Base-by-base conservation (phyloP, 2,797 vertebrate genomes). In the Xyrichtys novacula region DNA sequence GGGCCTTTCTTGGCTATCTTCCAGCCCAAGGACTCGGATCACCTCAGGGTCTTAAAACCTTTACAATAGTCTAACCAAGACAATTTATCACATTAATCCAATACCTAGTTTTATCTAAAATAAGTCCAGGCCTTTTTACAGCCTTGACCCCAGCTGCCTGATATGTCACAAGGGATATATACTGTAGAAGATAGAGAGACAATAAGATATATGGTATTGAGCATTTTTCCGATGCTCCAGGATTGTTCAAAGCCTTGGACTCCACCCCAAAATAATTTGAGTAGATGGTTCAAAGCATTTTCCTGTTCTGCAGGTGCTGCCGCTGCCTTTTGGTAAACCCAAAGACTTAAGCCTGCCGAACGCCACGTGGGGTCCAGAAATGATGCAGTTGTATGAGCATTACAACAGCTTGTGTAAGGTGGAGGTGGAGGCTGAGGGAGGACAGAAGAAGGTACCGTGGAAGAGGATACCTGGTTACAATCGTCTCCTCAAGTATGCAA, bases 321-420 rank as follows among this genome's bases (percentile, higher is more conserved):
- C 86, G 15, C 87, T 84, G 23, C 29, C 78, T 1, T 89, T 91
- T 43, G 76, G 28, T 2, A 80, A 80, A 55, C 78, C 86, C 0
- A 81, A 71, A 20, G 95, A 97, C 79, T 94, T 93, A 58, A 93
- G 95, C 65, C 76, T 94, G 44, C 96, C 95, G 1, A 96, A 96
- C 79, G 71, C 93, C 6, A 95, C 94, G 1, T 97, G 96, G 96
- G 79, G 86, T 43, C 39, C 92, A 11, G 94, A 96, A 61, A 95
- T 96, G 92, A 76, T 69, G 74, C 79, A 50, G 6, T 48, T 94
- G 54, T 95, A 94, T 22, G 80, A 95, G 2, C 86, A 92, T 42
- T 95, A 94, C 49, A 87, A 88, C 76, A 88, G 81, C 46, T 81
- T 88, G 54, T 93, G 92, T 80, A 86, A 88, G 52, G 52, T 23